These are phyloP conservation scores for Pogonus chalceus DNA, from an alignment of 1,140 invertebrate species.

Conservation along the genomic window DNA sequence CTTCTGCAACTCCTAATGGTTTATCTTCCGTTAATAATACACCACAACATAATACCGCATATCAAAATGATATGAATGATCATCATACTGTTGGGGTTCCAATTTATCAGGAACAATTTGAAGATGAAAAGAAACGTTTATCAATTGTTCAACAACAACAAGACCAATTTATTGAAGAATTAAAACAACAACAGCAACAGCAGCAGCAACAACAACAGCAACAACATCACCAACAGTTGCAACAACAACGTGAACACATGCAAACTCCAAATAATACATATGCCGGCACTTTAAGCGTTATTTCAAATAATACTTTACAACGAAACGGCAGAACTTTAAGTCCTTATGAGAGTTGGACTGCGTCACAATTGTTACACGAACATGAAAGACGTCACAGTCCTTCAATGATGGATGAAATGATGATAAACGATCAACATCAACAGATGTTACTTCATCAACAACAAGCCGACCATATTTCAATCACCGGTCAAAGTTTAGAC, in stretches of 20 bases:
- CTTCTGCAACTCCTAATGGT: conserved; percentile 21
- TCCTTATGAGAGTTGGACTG: conserved; percentile 47
- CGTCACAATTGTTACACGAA: conserved; percentile 47
- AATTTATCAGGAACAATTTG: conserved; percentile 30
- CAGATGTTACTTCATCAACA: conserved; percentile 20
- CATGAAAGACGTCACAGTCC: conserved; percentile 45
- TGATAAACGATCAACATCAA: conserved; percentile 20
- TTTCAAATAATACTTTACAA: conserved; percentile 33
- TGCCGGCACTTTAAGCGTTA: conserved; percentile 29
- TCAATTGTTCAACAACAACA: conserved; percentile 38
- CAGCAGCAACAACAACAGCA: conserved; percentile 21
- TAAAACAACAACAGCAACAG: conserved; percentile 30
- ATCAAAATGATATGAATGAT: conserved; percentile 25
- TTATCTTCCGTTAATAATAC: conserved; percentile 11
- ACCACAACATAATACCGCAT: conserved; percentile 20
- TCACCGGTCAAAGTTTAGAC: conserved; percentile 28
- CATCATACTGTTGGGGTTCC: conserved; percentile 35
- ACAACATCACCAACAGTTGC: conserved; percentile 17
- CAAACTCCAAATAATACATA: conserved; percentile 22
- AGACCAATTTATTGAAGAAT: conserved; percentile 34
- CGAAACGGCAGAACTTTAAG: conserved; percentile 37
- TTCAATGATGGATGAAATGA: conserved; percentile 33
- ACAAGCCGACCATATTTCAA: conserved; percentile 30
- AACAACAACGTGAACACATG: conserved; percentile 25
- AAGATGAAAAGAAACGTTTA: conserved; percentile 37